Evolutionary conservation across 2,888 invertebrate species (phyloP), one percentile per base, ranked within the genome.

Genomic region (Conistra vaccinii): DNA sequence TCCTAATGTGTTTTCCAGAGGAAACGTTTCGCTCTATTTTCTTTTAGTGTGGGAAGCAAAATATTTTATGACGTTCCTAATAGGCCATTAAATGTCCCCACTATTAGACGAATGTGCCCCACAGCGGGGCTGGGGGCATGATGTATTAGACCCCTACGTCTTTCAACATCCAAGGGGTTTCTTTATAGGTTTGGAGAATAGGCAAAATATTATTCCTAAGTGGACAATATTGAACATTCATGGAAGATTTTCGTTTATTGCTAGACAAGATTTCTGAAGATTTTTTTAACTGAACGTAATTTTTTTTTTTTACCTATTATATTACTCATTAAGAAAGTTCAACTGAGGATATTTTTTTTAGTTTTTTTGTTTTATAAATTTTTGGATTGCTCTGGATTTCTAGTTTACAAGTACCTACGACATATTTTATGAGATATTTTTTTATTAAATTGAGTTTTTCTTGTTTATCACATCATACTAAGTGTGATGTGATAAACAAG

Each of bases 41-140:
- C 76, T 76, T 73, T 68, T 65, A 80, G 68, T 73, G 73, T 73
- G 63, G 80, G 69, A 80, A 77, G 69, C 77, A 57, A 77, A 76
- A 83, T 83, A 81, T 78, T 81, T 84, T 81, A 81, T 76, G 81
- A 63, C 69, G n/a, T 67, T 55, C 66, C 32, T 84, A 79, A 76
- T 76, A 81, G 81, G 55, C 78, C 63, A 80, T 84, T 84, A 80
- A 77, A 80, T 80, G 81, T 70, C 58, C 53, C 35, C 61, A 58
- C 66, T 84, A 72, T 72, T 72, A 84, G 73, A 84, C 32, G 69
- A 77, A 84, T 83, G 74, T 68, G 45, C 55, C 55, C 72, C 73
- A 69, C 53, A 67, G 76, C 58, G 72, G 35, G 63, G 20, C 26
- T 71, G 23, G 55, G 69, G 58, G 26, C 29, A 62, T 77, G 73